Conservation (phyloP, 2,797 vertebrate species). For the Apogon hyalosoma region DNA sequence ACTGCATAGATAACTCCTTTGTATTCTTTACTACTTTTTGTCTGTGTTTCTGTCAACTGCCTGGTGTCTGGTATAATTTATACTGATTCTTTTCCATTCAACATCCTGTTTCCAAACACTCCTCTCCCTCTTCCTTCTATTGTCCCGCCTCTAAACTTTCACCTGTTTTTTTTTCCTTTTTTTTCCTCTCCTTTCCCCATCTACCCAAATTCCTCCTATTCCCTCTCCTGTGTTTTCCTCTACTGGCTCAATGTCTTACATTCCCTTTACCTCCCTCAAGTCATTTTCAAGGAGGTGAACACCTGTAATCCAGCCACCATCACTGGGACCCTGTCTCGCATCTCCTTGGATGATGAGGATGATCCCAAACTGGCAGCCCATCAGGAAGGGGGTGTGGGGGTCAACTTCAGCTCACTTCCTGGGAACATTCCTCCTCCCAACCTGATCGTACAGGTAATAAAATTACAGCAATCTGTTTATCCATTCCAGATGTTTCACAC, state of each 20-base stretch:
- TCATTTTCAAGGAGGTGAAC: constrained; percentile 98
- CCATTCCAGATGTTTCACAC: too few relatives aligned
- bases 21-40: constrained; percentile 7
- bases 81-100: constrained; percentile 33
- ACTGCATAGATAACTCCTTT: neutral
- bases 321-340: constrained; percentile 95
- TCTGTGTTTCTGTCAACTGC: constrained; percentile 16
- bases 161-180: neutral
- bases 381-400: constrained; percentile 88
- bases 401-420: constrained; percentile 94
- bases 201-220: constrained; percentile 5
- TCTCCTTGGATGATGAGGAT: constrained; percentile 96
- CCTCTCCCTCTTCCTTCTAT: constrained; percentile 1
- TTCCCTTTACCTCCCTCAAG: constrained; percentile 70
- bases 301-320: constrained; percentile 98
- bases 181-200: neutral
- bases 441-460: constrained; percentile 87
- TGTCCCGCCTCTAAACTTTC: constrained; percentile 3
- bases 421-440: constrained; percentile 94
- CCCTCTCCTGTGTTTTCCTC: neutral
- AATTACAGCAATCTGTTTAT: too few relatives aligned
- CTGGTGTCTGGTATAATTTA: constrained; percentile 18
- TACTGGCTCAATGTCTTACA: constrained; percentile 4
- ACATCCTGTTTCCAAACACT: constrained; percentile 22
- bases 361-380: constrained; percentile 93